Base-by-base conservation (phyloP, 2,888 invertebrate species). In the Notodonta dromedarius region DNA sequence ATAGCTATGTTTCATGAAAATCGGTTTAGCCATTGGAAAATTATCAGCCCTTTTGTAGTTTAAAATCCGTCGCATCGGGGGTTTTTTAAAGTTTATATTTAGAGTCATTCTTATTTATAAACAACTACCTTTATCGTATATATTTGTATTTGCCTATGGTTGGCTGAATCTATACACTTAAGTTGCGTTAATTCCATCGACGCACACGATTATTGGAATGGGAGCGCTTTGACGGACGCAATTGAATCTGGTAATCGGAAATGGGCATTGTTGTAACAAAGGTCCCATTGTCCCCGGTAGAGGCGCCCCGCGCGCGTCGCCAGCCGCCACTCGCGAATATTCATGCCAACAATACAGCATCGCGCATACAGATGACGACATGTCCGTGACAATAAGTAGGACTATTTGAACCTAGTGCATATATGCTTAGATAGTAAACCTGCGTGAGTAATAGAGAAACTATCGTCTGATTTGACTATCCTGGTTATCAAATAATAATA, bases 201-300 rank as follows among this genome's bases (percentile, higher is more conserved):
- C 73, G 70, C 71, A 65, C 82, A 65, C 82, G 84, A 83, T 86
- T 86, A 88, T 88, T 87, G 85, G 80, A 84, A 84, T 80, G 78
- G 67, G 71, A 82, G 76, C 82, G 85, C 87, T 89, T 87, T 91
- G 90, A 88, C 85, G 82, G 84, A 80, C 87, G 80, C 91, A 86
- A 88, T 92, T 89, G 89, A 92, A 91, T 91, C 92, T 91, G 89
- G 91, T 93, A 92, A 93, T 92, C 93, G 92, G 93, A 93, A 93
- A 93, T 93, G 89, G 91, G 84, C 85, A 91, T 91, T 91, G 91
- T 74, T 89, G 87, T 90, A 89, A 91, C 90, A 92, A 92, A 89
- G 90, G 88, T 82, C 80, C 89, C 79, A 91, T 93, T 92, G 93
- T 89, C 79, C 79, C 64, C 72, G 57, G 71, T 60, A 66, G 74